Conservation (phyloP, 1,140 invertebrate species). For the Lepidurus couesii region DNA sequence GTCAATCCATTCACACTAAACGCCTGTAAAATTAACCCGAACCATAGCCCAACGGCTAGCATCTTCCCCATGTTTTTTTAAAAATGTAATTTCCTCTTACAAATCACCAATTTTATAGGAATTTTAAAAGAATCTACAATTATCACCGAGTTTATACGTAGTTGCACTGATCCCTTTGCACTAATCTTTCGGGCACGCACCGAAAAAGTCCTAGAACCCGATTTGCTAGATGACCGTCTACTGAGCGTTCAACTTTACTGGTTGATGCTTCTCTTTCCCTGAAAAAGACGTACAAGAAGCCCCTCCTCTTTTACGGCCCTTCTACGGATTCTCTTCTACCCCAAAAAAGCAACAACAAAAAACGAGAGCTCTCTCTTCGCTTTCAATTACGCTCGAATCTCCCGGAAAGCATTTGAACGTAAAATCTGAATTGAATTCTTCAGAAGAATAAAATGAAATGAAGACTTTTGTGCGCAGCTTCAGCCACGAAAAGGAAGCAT, state of each 20-base stretch:
- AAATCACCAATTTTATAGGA: not conserved
- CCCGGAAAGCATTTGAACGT: too few species aligned
- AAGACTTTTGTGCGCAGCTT: not conserved
- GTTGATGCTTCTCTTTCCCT: not conserved
- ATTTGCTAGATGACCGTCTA: not conserved
- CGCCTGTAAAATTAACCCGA: not conserved
- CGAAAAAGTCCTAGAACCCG: not conserved
- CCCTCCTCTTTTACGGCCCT: not conserved
- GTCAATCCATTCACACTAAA: not conserved
- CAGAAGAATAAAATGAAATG: too few species aligned
- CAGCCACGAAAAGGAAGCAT: not conserved
- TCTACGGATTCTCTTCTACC: not conserved
- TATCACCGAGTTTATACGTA: not conserved
- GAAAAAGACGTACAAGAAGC: not conserved
- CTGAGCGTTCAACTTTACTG: not conserved
- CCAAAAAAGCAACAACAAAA: not conserved
- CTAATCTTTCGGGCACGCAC: not conserved
- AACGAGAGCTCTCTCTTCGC: too few species aligned
- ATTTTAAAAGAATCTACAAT: not conserved
- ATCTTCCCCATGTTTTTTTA: not conserved
- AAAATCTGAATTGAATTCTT: too few species aligned
- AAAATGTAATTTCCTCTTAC: not conserved
- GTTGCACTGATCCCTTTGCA: constrained; percentile 3
- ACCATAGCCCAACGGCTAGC: not conserved
- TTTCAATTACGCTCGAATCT: too few species aligned